Conservation (phyloP, 2,888 invertebrate species). For the Adineta ricciae region DNA sequence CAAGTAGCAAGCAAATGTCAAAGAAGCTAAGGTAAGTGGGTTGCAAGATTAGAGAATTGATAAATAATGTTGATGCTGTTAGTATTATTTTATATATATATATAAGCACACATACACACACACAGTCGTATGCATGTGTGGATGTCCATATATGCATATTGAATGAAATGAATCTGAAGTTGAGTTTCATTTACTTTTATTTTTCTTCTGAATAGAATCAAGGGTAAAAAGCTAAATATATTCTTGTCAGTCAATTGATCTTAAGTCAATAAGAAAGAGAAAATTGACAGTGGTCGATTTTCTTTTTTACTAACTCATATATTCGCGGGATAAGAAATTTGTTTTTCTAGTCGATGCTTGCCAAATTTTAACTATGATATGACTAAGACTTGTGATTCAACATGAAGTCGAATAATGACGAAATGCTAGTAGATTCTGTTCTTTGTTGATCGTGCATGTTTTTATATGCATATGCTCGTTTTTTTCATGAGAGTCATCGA, state of each 20-base stretch:
- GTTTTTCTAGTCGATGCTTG: too few relatives aligned
- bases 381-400: too few relatives aligned
- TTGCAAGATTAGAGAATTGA: neutral
- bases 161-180: neutral
- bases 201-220: neutral
- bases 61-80: constrained; percentile 5
- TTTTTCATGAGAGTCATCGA: neutral
- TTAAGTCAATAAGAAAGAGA: neutral
- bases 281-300: neutral
- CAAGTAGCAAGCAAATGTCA: neutral
- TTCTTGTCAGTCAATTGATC: neutral
- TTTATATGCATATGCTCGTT: neutral
- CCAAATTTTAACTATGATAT: too few relatives aligned
- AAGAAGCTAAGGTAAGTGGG: neutral
- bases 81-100: neutral
- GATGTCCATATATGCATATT: neutral
- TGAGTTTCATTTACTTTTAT: neutral
- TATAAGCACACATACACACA: too few relatives aligned
- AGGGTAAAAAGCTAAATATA: neutral
- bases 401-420: too few relatives aligned
- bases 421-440: neutral
- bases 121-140: neutral
- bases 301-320: too few relatives aligned
- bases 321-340: too few relatives aligned
- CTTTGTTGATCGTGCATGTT: neutral